Evolutionary conservation across 2,888 invertebrate species (phyloP).

Genomic region (Suillia variegata): DNA sequence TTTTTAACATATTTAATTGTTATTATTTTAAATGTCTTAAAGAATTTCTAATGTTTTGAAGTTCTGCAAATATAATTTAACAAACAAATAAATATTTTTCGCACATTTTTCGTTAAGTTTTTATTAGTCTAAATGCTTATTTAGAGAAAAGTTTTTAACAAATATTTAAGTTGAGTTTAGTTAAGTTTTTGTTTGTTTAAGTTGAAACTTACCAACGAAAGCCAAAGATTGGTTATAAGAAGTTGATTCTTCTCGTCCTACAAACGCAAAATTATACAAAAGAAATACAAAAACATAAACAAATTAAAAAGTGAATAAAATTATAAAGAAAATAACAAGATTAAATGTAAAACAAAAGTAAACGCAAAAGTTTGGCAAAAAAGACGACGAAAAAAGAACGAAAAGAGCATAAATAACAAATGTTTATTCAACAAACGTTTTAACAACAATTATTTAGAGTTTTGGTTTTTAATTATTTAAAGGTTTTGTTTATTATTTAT

Average conservation of each 20-base stretch:
- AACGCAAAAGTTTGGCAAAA: conserved; percentile 1
- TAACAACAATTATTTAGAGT: conserved; percentile 35
- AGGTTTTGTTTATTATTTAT: conserved; percentile 23
- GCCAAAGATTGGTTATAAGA: conserved; percentile 94
- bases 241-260: conserved; percentile 96
- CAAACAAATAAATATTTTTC: too few relatives aligned
- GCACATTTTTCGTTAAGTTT: background rate
- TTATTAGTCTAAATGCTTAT: conserved; percentile 34
- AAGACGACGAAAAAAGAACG: conserved; percentile 28
- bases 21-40: background rate
- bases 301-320: conserved; percentile 32
- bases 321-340: conserved; percentile 22
- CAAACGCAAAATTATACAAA: conserved; percentile 56
- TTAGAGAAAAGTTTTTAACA: too few relatives aligned
- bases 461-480: conserved; percentile 44
- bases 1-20: background rate
- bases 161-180: conserved; percentile 1
- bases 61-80: too few relatives aligned
- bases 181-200: conserved; percentile 50
- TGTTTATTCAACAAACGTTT: conserved; percentile 40
- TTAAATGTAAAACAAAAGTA: conserved; percentile 2
- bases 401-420: conserved; percentile 57
- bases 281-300: conserved; percentile 34
- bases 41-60: too few relatives aligned
- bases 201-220: conserved; percentile 85